Percentiles rank a stretch among this genome's conserved stretches.
Evolutionary conservation across 2,797 vertebrate species (phyloP).

Genomic region (Taenioides sp.): DNA sequence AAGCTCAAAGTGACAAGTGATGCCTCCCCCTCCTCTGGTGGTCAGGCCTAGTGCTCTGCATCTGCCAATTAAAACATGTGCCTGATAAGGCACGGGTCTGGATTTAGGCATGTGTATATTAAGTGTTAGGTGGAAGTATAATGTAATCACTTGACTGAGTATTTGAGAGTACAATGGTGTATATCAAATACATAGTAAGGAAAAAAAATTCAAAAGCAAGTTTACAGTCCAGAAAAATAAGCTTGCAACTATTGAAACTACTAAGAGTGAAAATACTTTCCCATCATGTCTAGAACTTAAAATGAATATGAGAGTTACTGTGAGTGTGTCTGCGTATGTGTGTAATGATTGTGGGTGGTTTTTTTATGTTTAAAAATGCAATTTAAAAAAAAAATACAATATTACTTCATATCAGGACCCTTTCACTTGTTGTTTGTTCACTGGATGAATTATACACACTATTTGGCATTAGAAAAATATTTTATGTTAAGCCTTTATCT

Average conservation of each 20-base stretch:
- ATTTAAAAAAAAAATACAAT: too few species aligned
- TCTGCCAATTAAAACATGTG: slow-evolving; percentile 64
- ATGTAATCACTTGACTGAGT: not conserved
- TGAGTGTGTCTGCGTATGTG: too few species aligned
- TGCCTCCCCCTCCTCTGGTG: slow-evolving; percentile 44
- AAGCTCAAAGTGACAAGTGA: slow-evolving; percentile 72
- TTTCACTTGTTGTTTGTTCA: slow-evolving; percentile 4
- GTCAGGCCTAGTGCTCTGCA: slow-evolving; percentile 51
- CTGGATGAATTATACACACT: slow-evolving; percentile 28
- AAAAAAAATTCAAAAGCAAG: not conserved
- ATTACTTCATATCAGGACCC: slow-evolving; percentile 36
- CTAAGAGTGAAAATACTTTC: slow-evolving; percentile 37
- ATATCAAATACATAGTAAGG: not conserved
- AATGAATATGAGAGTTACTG: too few species aligned
- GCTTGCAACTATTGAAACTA: slow-evolving; percentile 36
- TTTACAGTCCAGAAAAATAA: slow-evolving; percentile 29
- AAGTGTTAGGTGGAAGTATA: slow-evolving; percentile 49
- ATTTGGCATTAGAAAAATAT: slow-evolving; percentile 19
- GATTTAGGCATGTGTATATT: slow-evolving; percentile 56
- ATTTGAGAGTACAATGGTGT: slow-evolving; percentile 2
- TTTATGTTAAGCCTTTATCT: not conserved
- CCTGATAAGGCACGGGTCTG: slow-evolving; percentile 39
- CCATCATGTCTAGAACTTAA: too few species aligned
- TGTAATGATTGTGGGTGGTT: too few species aligned
- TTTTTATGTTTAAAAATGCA: too few species aligned